Base-by-base conservation (phyloP, 2,888 invertebrate species). In the Iphiclides podalirius region DNA sequence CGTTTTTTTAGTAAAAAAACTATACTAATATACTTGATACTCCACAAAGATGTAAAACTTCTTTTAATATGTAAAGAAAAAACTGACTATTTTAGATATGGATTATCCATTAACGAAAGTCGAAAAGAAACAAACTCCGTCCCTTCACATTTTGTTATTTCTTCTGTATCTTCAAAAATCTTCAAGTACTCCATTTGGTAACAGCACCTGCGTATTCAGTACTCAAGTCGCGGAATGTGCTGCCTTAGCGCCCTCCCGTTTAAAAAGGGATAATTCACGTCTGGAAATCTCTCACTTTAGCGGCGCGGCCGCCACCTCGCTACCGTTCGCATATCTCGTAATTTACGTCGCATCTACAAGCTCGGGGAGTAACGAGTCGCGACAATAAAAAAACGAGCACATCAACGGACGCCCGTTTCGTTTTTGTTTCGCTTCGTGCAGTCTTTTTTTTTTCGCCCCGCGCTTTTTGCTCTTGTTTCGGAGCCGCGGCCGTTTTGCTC, bases 401-500 rank as follows among this genome's bases (percentile, higher is more conserved):
- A 63, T 56, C 66, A 59, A 62, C 65, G 64, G 55, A 64, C 65
- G 60, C 64, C 64, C 66, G 64, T 67, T 70, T 68, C 67, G 55
- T 72, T 70, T 70, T 66, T 64, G 64, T 67, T 67, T 64, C 49
- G 51, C 48, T 50, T 57, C 45, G 31, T 43, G 37, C 41, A 48
- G 44, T 57, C 39, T 53, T 55, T 61, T 43, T 53, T 37, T 37
- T 43, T 12, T 45, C 34, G 33, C 52, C n/a, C n/a, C 52, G 52
- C 44, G 39, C 38, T 39, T 49, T 50, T 50, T 44, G 15, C 31
- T 40, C 37, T 45, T 36, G 70, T 70, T 72, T 73, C 67, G 59
- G 66, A 73, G 70, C 60, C 62, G 60, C 66, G 67, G 70, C 68
- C 75, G 76, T 77, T 79, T 75, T 72, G 74, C 75, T 72, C 70